Evolutionary conservation across 2,797 vertebrate species (phyloP).

Genomic region (Periparus ater): DNA sequence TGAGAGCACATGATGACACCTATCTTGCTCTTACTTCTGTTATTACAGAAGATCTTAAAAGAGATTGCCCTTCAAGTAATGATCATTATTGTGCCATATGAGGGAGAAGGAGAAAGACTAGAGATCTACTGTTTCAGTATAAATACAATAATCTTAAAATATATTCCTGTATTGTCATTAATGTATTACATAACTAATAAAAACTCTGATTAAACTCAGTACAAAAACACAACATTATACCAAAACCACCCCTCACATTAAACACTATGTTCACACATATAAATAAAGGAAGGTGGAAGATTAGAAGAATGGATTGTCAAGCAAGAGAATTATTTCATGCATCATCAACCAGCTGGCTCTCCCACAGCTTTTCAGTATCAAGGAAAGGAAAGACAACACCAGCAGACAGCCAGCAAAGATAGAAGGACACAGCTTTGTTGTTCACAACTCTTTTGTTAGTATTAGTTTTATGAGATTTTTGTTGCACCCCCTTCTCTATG

Average conservation of each 20-base stretch:
- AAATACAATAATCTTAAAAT: not conserved
- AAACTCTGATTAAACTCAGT: not conserved
- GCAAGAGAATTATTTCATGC: not conserved
- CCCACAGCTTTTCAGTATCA: not conserved
- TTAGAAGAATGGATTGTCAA: not conserved
- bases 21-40: not conserved
- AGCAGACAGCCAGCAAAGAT: not conserved
- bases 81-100: not conserved
- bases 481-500: not conserved
- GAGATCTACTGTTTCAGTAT: not conserved
- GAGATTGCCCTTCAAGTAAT: not conserved
- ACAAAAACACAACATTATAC: not conserved
- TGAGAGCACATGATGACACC: not conserved
- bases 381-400: not conserved
- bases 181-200: not conserved
- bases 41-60: not conserved
- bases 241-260: not conserved
- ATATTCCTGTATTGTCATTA: not conserved
- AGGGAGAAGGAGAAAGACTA: not conserved
- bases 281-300: not conserved
- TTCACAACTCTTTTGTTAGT: not conserved
- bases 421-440: not conserved
- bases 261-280: not conserved
- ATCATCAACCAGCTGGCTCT: not conserved
- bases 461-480: not conserved